Percentiles rank a stretch among this genome's conserved stretches.
Evolutionary conservation across 2,888 invertebrate species (phyloP).

Genomic region (Aleiodes alternator): DNA sequence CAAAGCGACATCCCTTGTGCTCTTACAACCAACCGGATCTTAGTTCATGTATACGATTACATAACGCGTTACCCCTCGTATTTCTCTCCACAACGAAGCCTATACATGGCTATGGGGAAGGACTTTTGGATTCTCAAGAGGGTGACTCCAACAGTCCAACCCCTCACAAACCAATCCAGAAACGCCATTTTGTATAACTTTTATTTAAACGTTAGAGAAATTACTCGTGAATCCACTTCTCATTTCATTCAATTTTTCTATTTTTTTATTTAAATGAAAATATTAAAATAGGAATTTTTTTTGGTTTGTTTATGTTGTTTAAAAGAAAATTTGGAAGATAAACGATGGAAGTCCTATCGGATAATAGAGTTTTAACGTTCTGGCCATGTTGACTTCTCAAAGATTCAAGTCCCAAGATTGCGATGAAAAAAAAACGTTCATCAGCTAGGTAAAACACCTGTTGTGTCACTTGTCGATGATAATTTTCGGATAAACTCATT

Average conservation of each 20-base stretch:
- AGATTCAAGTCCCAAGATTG: constrained; percentile 25
- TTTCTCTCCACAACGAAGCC: constrained; percentile 56
- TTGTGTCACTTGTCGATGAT: constrained; percentile 59
- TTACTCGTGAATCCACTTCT: not conserved
- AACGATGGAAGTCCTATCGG: constrained; percentile 3
- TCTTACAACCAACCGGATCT: constrained; percentile 60
- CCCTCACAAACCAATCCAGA: constrained; percentile 52
- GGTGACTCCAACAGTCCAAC: constrained; percentile 34
- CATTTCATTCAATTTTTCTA: not conserved
- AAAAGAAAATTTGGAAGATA: constrained; percentile 1
- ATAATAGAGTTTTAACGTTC: constrained; percentile 22
- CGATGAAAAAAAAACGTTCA: constrained; percentile 6
- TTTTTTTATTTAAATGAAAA: not conserved
- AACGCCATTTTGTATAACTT: constrained; percentile 70
- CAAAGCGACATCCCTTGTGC: constrained; percentile 64
- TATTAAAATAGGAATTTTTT: not conserved
- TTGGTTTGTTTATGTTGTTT: not conserved
- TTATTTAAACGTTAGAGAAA: constrained; percentile 3
- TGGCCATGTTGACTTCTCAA: constrained; percentile 24
- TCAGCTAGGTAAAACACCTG: constrained; percentile 59
- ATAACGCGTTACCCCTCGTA: constrained; percentile 65
- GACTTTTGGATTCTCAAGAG: constrained; percentile 17
- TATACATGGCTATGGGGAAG: constrained; percentile 13
- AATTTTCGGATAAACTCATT: constrained; percentile 31
- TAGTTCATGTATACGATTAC: constrained; percentile 72